Conservation (phyloP, 2,113 vertebrate genomes). For the Saimiri boliviensis region DNA sequence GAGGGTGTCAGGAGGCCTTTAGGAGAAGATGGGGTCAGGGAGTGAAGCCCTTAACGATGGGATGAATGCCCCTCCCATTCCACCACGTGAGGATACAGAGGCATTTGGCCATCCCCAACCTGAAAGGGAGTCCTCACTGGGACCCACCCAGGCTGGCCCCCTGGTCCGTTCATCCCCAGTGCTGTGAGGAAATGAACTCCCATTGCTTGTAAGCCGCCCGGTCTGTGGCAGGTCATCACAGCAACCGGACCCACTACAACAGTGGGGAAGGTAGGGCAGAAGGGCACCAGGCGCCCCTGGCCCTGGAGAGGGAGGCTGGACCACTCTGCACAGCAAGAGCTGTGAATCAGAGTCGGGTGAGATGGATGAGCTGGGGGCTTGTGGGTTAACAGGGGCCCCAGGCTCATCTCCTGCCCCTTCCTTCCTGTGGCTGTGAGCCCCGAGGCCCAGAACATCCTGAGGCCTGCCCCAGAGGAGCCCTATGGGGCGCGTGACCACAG, state of each 20-base stretch:
- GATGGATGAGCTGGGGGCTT: accelerated
- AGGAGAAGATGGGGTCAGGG: not conserved
- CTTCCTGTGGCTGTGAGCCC: not conserved
- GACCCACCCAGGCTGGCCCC: not conserved
- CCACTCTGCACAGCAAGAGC: not conserved
- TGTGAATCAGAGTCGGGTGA: accelerated
- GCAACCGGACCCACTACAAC: too few relatives aligned
- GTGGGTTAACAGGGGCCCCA: too few relatives aligned
- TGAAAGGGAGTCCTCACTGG: too few relatives aligned
- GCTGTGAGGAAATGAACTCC: not conserved
- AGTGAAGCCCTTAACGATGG: not conserved
- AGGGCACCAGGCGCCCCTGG: too few relatives aligned
- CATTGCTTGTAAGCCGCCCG: not conserved
- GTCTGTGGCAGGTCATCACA: not conserved
- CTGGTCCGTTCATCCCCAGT: not conserved
- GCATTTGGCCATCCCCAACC: too few relatives aligned
- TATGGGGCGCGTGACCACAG: accelerated
- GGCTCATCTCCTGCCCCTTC: accelerated
- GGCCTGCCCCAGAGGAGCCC: not conserved
- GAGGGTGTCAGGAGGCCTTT: not conserved
- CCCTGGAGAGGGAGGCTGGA: not conserved
- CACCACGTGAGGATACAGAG: too few relatives aligned
- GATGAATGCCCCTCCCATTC: not conserved
- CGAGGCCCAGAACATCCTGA: not conserved
- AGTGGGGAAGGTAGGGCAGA: too few relatives aligned